A percentile compares a stretch with the other conserved stretches of the same genome.
Conservation (phyloP, 2,888 invertebrate species). For the Cheilosia variabilis region DNA sequence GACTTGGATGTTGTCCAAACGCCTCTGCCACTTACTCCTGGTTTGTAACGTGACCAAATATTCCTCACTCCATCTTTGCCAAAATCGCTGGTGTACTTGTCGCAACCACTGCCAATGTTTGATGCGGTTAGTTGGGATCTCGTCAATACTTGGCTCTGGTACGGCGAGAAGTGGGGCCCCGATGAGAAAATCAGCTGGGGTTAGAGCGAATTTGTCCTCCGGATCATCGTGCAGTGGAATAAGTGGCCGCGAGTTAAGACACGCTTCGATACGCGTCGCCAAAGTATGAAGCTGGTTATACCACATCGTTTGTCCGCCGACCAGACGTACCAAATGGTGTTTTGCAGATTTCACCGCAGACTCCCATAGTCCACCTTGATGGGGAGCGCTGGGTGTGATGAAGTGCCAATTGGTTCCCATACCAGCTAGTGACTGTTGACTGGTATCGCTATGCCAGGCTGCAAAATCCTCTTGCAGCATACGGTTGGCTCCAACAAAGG, state of each 20-base stretch:
- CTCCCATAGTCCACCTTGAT: constrained; percentile 4
- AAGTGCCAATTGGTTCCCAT: constrained; percentile 33
- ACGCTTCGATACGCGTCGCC: background rate
- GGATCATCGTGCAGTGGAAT: background rate
- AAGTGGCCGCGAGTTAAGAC: constrained; percentile 25
- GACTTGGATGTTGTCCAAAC: too few relatives aligned
- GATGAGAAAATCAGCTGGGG: constrained; percentile 54
- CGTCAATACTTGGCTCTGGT: constrained; percentile 77
- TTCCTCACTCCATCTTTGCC: too few relatives aligned
- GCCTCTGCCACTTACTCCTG: too few relatives aligned
- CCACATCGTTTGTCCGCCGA: constrained; percentile 24
- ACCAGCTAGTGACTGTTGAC: constrained; percentile 15
- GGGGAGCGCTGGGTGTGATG: constrained; percentile 28
- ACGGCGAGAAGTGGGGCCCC: constrained; percentile 34
- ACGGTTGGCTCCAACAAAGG: constrained; percentile 32
- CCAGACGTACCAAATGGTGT: constrained; percentile 24
- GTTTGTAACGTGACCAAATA: too few relatives aligned
- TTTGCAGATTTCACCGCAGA: background rate
- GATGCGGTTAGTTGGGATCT: constrained; percentile 28
- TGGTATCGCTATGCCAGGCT: constrained; percentile 10
- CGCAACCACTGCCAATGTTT: too few relatives aligned
- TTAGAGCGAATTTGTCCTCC: constrained; percentile 7
- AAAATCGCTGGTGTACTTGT: too few relatives aligned
- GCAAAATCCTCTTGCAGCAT: constrained; percentile 22
- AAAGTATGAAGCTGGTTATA: constrained; percentile 24